Base-by-base conservation (phyloP, 2,797 vertebrate genomes). In the Micrastur ruficollis region DNA sequence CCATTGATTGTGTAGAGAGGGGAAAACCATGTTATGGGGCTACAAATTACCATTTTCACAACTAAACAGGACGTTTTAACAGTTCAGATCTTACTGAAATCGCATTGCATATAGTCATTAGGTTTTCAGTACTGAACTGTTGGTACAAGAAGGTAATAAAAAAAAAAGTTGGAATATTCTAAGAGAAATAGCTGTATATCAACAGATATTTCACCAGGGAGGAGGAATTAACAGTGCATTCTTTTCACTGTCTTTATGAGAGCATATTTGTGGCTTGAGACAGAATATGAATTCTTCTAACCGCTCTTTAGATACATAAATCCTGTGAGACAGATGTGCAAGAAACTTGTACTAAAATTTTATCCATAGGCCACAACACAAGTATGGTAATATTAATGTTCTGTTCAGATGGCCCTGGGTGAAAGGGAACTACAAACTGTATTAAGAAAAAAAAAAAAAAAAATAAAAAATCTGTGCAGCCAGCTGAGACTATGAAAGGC, bases 281-380 rank as follows among this genome's bases (percentile, higher is more conserved):
- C 12, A 90, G 52, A 89, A 75, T 78, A 86, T 3, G 0, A 76
- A 50, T 71, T 67, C 31, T 61, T 66, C 3, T 4, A 73, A 80
- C 0, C 0, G 14, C 19, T 81, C 62, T 74, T 79, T 1, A 4
- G 49, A 44, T 42, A 78, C 6, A 8, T 52, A 34, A 90, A 88
- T 36, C 46, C 34, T 34, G n/a, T 27, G 61, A 81, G 25, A 29
- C 23, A 74, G 14, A 66, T 19, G 20, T 25, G 15, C 44, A 88
- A 90, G 75, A 52, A 92, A 90, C 11, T 22, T 61, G 13, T 21
- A 55, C 32, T 71, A 78, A 55, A 65, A 86, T 44, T 61, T 62
- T 63, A 55, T n/a, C 19, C 52, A 71, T 34, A 49, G 40, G 65
- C 32, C 26, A 62, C 13, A 81, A 46, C 14, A 44, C 31, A 83